Base-by-base conservation (phyloP, 92 coral and sea anemone species). In the Plumapathes pennacea region DNA sequence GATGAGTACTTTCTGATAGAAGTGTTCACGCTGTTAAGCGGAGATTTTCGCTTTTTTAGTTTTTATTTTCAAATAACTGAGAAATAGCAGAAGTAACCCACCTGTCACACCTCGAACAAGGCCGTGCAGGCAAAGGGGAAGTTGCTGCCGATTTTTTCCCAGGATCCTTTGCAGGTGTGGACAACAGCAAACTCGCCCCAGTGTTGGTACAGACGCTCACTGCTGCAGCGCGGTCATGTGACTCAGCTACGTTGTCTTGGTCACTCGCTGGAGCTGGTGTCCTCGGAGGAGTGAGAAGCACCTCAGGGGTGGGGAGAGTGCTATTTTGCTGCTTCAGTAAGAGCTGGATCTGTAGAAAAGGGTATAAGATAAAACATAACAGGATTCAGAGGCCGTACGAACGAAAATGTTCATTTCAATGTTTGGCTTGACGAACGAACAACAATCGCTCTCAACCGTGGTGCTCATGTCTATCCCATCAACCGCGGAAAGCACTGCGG, bases 141-240 rank as follows among this genome's bases (percentile, higher is more conserved):
- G 87, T 81, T 22, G 81, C 89, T 21, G 73, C 85, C 4, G 89
- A 86, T 24, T 28, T 38, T 54, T 69, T 76, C 47, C 82, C 75
- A 2, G 38, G 52, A 5, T 34, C 50, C 26, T 54, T 46, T 37
- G 76, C 70, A 32, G 95, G 95, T 3, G 83, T 57, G 10, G 75
- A 58, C 30, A 82, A 56, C 68, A 88, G 24, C 61, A 92, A 69
- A 63, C 98, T 87, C 18, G 84, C 67, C 2, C 96, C 96, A 57
- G 91, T 92, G 53, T 84, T 88, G 17, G 90, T 89, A 50, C 84
- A 76, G 12, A 77, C 66, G 24, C 91, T 75, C 28, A 80, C 85
- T 77, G 57, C 72, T 22, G 66, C 48, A 2, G 54, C 52, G 51
- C 43, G 31, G 2, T 41, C 27, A 27, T 40, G 41, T 11, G 62